Percentiles rank a stretch among this genome's conserved stretches.
Evolutionary conservation across 1,140 invertebrate species (phyloP).

Genomic region (Drosophila lacertosa): DNA sequence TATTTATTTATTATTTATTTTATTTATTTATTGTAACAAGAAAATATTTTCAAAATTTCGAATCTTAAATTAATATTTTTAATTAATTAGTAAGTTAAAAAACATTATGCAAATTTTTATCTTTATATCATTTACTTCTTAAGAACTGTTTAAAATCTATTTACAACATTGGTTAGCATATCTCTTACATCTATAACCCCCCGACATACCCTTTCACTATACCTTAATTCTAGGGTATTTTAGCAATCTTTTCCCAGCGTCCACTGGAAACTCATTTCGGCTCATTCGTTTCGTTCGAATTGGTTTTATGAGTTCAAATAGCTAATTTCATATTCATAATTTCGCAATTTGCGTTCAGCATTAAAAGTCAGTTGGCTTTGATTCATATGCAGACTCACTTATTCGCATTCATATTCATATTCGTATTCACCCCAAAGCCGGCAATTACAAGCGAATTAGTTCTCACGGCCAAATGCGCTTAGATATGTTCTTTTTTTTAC

Average conservation of each 20-base stretch:
- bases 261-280: constrained; percentile 16
- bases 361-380: constrained; percentile 20
- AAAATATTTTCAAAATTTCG: too few relatives aligned
- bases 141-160: too few relatives aligned
- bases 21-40: too few relatives aligned
- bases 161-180: too few relatives aligned
- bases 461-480: constrained; percentile 73
- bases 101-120: not conserved
- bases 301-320: constrained; percentile 16
- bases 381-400: not conserved
- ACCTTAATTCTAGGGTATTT: not conserved
- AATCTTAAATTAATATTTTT: too few relatives aligned
- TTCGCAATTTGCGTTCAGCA: constrained; percentile 66
- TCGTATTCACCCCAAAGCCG: constrained; percentile 31
- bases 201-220: not conserved
- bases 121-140: too few relatives aligned
- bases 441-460: constrained; percentile 73
- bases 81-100: not conserved
- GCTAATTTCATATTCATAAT: constrained; percentile 72
- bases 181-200: not conserved
- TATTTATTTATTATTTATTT: too few relatives aligned
- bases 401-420: constrained; percentile 12
- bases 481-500: too few relatives aligned
- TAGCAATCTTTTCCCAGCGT: not conserved
- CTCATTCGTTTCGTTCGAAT: constrained; percentile 44